These are phyloP conservation scores for Neomicropteryx cornuta DNA, from an alignment of 1,140 invertebrate genomes.

Conservation along the genomic window DNA sequence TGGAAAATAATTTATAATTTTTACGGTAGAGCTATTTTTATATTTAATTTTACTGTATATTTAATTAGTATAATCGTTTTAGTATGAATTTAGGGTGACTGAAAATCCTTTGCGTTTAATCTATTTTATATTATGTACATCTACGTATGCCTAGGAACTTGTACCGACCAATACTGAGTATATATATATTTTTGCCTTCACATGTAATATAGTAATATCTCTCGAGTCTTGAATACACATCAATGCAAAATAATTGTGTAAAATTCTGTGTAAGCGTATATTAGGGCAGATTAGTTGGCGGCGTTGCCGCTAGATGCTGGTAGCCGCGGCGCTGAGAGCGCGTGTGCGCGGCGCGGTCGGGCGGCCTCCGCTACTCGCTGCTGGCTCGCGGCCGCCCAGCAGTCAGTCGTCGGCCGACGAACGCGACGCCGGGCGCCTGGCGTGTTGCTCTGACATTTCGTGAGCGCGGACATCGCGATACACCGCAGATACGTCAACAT, in stretches of 20 bases:
- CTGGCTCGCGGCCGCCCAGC: conserved; percentile 27
- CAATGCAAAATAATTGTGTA: not conserved
- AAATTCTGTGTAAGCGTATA: not conserved
- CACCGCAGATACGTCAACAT: conserved; percentile 16
- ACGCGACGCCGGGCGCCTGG: conserved; percentile 32
- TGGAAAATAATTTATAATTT: too few relatives aligned
- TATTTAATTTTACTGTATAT: too few relatives aligned
- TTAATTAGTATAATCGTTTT: too few relatives aligned
- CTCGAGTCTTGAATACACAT: not conserved
- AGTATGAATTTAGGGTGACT: too few relatives aligned
- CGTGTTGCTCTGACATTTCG: conserved; percentile 17
- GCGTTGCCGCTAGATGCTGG: conserved; percentile 29
- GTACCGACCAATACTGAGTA: too few relatives aligned
- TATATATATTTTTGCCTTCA: not conserved
- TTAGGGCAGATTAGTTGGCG: not conserved
- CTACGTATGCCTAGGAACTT: too few relatives aligned
- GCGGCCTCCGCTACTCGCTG: conserved; percentile 24
- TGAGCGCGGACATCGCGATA: conserved; percentile 15
- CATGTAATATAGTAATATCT: not conserved
- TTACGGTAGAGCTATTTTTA: too few relatives aligned
- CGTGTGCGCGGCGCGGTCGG: conserved; percentile 19
- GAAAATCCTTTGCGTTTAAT: too few relatives aligned
- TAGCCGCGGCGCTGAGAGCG: conserved; percentile 21
- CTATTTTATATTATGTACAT: too few relatives aligned
- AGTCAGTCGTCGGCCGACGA: conserved; percentile 14